Conservation (phyloP, 2,888 invertebrate species). For the Uropetala carovei region DNA sequence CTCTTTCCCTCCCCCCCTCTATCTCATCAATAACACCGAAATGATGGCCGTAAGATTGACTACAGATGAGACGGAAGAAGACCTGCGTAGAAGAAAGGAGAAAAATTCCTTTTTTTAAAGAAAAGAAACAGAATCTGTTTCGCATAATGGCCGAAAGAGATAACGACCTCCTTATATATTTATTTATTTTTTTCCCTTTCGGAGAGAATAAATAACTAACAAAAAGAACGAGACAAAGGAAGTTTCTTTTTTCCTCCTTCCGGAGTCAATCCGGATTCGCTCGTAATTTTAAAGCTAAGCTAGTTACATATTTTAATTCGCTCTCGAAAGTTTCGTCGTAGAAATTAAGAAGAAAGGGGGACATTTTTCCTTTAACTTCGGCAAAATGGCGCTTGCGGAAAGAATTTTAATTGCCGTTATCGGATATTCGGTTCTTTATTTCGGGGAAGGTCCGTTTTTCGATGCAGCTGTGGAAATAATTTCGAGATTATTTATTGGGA, state of each 20-base stretch:
- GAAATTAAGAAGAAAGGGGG: background rate
- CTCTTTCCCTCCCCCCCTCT: background rate
- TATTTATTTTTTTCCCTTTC: background rate
- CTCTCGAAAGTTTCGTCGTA: background rate
- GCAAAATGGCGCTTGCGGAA: background rate
- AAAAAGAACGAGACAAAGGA: background rate
- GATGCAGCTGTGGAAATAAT: background rate
- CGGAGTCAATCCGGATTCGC: background rate
- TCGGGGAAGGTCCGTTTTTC: background rate
- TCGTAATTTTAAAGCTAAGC: background rate
- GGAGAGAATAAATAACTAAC: background rate
- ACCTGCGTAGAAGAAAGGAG: background rate
- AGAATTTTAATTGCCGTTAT: background rate
- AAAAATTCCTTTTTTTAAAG: background rate
- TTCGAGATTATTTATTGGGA: background rate
- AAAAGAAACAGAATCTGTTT: background rate
- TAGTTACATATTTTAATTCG: background rate
- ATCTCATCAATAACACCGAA: background rate
- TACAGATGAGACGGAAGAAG: background rate
- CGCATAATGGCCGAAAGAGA: background rate
- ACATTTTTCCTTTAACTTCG: background rate
- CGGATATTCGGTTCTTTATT: background rate
- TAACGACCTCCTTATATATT: background rate
- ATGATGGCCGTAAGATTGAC: background rate
- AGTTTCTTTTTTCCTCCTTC: constrained; percentile 1